Evolutionary conservation across 2,888 invertebrate genomes (phyloP).

Genomic region (Meloe dianella): DNA sequence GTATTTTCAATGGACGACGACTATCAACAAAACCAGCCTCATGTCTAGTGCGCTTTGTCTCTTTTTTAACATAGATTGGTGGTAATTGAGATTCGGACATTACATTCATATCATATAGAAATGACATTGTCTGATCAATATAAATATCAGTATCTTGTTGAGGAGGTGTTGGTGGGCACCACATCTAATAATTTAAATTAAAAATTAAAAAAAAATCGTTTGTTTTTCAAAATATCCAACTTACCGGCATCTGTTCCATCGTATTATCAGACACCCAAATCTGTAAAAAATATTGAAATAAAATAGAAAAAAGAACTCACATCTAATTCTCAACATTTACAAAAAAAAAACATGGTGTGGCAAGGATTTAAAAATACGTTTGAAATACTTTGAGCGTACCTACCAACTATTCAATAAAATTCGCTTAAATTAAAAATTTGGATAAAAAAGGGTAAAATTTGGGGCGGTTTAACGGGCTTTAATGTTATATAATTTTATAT

Average conservation of each 20-base stretch:
- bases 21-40: slow-evolving; percentile 66
- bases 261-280: slow-evolving; percentile 78
- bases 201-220: background rate
- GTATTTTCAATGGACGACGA: slow-evolving; percentile 67
- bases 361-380: slow-evolving; percentile 1
- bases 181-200: slow-evolving; percentile 71
- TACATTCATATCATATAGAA: slow-evolving; percentile 78
- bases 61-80: slow-evolving; percentile 80
- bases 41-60: slow-evolving; percentile 72
- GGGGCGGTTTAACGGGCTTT: slow-evolving; percentile 51
- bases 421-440: background rate
- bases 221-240: slow-evolving; percentile 57
- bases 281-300: slow-evolving; percentile 62
- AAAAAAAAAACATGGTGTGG: background rate
- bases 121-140: slow-evolving; percentile 82
- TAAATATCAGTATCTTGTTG: slow-evolving; percentile 91
- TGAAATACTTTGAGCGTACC: background rate
- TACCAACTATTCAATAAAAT: background rate
- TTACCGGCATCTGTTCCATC: slow-evolving; percentile 82
- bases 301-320: slow-evolving; percentile 1
- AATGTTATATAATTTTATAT: background rate
- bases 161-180: slow-evolving; percentile 97
- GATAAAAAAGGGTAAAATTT: slow-evolving; percentile 11
- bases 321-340: background rate
- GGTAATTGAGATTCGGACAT: slow-evolving; percentile 83